phyloP scores from a whole-genome alignment of 2,888 invertebrate species.

The Rotaria socialis region DNA sequence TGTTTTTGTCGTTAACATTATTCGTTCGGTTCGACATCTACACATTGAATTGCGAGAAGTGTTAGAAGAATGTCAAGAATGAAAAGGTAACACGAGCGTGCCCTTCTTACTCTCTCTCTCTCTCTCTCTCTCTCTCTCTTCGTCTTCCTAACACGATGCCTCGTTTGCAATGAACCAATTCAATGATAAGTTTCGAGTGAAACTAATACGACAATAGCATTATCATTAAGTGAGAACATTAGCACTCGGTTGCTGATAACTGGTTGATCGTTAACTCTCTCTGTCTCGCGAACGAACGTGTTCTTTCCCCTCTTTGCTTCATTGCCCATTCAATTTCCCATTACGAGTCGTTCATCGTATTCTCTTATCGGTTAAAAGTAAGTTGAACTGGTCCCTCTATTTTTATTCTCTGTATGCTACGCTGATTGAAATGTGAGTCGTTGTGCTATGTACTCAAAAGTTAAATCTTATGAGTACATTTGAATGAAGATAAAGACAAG shows the following conservation, averaged over 20 bases:
- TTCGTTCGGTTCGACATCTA: background rate
- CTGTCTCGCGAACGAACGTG: too few species aligned
- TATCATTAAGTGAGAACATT: constrained; percentile 12
- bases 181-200: constrained; percentile 16
- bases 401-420: background rate
- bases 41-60: constrained; percentile 13
- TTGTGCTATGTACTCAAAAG: background rate
- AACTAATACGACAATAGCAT: constrained; percentile 19
- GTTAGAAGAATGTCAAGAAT: background rate
- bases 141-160: background rate
- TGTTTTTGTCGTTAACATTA: background rate
- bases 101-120: background rate
- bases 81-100: constrained; percentile 13
- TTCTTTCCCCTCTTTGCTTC: background rate
- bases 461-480: constrained; percentile 7
- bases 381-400: background rate
- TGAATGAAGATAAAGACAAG: background rate
- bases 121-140: background rate
- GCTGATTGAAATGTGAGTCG: constrained; percentile 6
- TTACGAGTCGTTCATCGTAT: constrained; percentile 19
- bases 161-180: constrained; percentile 17
- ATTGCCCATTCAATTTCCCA: constrained; percentile 23
- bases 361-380: background rate
- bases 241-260: constrained; percentile 13
- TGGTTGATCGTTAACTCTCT: constrained; percentile 13